Evolutionary conservation across 2,888 invertebrate genomes (phyloP).

Genomic region (Xanthorhoe spadicearia): DNA sequence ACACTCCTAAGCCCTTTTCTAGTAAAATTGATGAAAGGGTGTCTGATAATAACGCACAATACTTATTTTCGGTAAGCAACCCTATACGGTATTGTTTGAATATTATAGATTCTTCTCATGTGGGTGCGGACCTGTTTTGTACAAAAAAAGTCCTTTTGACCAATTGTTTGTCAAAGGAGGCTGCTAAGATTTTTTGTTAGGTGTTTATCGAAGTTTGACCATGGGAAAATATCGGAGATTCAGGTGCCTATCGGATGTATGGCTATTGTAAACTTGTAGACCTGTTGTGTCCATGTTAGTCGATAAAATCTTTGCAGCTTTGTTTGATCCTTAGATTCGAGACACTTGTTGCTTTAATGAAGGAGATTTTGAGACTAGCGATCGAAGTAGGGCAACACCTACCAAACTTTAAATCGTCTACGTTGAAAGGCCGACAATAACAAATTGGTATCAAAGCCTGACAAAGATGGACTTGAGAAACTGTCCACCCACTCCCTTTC

Average conservation of each 20-base stretch:
- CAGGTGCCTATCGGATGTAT: conserved; percentile 77
- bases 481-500: conserved; percentile 83
- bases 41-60: conserved; percentile 78
- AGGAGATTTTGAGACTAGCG: conserved; percentile 45
- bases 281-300: conserved; percentile 49
- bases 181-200: conserved; percentile 75
- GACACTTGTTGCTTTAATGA: conserved; percentile 47
- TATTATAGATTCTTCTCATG: conserved; percentile 76
- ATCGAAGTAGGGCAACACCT: conserved; percentile 71
- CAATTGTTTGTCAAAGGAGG: conserved; percentile 81
- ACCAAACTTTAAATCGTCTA: conserved; percentile 80
- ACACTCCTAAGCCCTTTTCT: conserved; percentile 82
- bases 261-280: conserved; percentile 70
- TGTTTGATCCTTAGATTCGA: conserved; percentile 53
- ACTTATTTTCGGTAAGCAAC: conserved; percentile 75
- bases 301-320: conserved; percentile 67
- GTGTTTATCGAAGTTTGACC: conserved; percentile 82
- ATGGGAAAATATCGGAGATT: conserved; percentile 82
- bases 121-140: conserved; percentile 77
- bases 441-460: conserved; percentile 83
- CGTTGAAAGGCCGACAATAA: conserved; percentile 81
- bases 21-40: conserved; percentile 80
- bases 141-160: conserved; percentile 78
- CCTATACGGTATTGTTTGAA: conserved; percentile 73
- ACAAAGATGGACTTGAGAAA: conserved; percentile 84